phyloP scores from a whole-genome alignment of 2,797 vertebrate genomes.

The Poeciliopsis paucimaculata region DNA sequence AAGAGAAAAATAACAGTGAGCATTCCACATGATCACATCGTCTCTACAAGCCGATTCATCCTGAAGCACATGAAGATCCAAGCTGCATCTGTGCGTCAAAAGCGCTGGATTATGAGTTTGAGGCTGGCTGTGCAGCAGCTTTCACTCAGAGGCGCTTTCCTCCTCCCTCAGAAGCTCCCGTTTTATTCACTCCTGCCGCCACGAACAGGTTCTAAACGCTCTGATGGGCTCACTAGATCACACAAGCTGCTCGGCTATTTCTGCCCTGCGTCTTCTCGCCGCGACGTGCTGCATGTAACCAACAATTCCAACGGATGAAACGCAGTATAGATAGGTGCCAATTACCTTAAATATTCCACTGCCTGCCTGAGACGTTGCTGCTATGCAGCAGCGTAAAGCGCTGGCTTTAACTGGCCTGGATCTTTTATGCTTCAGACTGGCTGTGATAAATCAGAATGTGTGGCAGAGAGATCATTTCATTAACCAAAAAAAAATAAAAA shows the following conservation, averaged over 20 bases:
- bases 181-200: constrained; percentile 23
- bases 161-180: constrained; percentile 2
- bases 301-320: constrained; percentile 50
- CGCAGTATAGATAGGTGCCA: constrained; percentile 36
- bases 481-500: constrained; percentile 23
- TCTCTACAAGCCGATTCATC: constrained; percentile 24
- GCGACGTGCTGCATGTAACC: constrained; percentile 41
- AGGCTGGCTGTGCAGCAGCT: constrained; percentile 28
- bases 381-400: constrained; percentile 26
- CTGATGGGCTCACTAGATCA: constrained; percentile 23
- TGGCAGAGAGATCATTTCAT: neutral
- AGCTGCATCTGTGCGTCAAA: constrained; percentile 20
- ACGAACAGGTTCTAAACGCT: constrained; percentile 13
- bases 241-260: constrained; percentile 33
- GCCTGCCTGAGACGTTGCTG: constrained; percentile 10
- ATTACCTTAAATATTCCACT: constrained; percentile 19
- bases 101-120: neutral
- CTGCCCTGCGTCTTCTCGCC: constrained; percentile 25
- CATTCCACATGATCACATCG: constrained; percentile 53
- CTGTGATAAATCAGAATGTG: constrained; percentile 19
- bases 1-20: constrained; percentile 67
- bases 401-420: constrained; percentile 13
- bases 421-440: constrained; percentile 26
- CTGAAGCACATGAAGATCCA: constrained; percentile 36
- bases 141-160: constrained; percentile 25